Evolutionary conservation across 2,797 vertebrate genomes (phyloP).

Genomic region (Sylvilagus floridanus): DNA sequence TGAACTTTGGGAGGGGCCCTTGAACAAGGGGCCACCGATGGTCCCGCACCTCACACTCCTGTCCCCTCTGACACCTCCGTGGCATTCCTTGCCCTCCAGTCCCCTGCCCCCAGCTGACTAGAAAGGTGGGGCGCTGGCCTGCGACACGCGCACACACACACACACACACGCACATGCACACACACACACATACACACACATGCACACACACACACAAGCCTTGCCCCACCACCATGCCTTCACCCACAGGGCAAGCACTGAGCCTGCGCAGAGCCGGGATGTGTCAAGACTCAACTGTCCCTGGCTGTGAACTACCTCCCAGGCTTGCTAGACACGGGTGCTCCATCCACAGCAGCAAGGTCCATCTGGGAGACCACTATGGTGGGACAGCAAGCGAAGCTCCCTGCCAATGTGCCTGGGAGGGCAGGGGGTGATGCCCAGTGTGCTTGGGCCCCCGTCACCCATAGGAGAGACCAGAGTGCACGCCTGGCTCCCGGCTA

Average conservation of each 20-base stretch:
- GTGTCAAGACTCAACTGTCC: background rate
- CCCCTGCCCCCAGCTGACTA: background rate
- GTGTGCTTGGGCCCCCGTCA: no score
- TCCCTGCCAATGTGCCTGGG: no score
- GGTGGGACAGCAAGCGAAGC: no score
- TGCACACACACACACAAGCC: background rate
- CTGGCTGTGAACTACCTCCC: background rate
- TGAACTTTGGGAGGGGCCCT: no score
- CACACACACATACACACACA: background rate
- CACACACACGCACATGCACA: background rate
- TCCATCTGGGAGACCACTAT: no score
- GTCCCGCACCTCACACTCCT: background rate
- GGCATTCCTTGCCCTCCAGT: background rate
- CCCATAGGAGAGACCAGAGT: no score
- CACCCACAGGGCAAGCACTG: background rate
- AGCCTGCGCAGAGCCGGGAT: background rate
- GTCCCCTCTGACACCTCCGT: background rate
- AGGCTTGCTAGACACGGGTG: background rate
- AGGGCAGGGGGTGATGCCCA: no score
- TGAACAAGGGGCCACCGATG: background rate
- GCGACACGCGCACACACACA: rapidly evolving
- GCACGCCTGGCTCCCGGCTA: no score
- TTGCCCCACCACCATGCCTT: rapidly evolving
- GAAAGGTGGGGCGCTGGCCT: background rate
- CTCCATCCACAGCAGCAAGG: background rate